phyloP scores from a whole-genome alignment of 1,140 invertebrate genomes.

The Saccostrea echinata region DNA sequence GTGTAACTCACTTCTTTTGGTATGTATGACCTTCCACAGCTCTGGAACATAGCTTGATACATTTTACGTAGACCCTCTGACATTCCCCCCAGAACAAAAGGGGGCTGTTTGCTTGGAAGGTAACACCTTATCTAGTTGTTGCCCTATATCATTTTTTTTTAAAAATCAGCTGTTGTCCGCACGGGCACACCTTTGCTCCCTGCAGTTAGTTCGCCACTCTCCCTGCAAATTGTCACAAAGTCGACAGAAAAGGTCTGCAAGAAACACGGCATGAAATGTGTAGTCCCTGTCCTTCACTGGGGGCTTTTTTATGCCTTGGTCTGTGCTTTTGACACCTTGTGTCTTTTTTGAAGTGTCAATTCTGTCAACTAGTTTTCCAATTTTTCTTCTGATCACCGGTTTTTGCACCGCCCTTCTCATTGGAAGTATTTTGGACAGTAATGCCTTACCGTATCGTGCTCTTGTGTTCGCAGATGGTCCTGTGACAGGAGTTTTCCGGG shows the following conservation, averaged over 20 bases:
- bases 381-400: slow-evolving; percentile 11
- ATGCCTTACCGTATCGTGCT: not conserved
- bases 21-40: not conserved
- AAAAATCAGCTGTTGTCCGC: not conserved
- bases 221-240: slow-evolving; percentile 6
- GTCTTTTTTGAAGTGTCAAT: not conserved
- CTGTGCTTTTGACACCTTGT: not conserved
- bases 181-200: not conserved
- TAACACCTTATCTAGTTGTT: too few relatives aligned
- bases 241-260: not conserved
- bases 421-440: not conserved
- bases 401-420: not conserved
- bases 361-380: not conserved
- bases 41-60: not conserved
- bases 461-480: not conserved
- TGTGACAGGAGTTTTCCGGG: not conserved
- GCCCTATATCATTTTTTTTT: too few relatives aligned
- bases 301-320: not conserved
- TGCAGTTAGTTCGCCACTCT: not conserved
- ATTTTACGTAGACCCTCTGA: not conserved
- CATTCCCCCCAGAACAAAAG: not conserved
- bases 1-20: not conserved
- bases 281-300: not conserved
- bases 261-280: not conserved
- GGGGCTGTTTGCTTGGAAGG: too few relatives aligned